phyloP scores from a whole-genome alignment of 2,797 vertebrate species.

The Melanotaenia boesemani region DNA sequence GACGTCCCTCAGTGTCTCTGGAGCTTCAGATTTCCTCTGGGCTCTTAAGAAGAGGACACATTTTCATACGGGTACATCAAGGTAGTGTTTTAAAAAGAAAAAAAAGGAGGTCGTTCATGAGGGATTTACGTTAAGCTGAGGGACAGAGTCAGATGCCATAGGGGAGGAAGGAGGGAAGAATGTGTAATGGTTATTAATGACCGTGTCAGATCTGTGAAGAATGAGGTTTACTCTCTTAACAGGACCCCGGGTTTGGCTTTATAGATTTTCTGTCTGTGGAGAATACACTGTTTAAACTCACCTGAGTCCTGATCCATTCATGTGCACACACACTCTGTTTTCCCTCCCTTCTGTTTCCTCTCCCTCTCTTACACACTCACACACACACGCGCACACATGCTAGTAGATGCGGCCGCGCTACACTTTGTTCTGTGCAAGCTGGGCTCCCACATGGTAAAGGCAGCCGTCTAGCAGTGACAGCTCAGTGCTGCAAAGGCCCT shows the following conservation, averaged over 20 bases:
- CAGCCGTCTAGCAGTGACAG: conserved; percentile 70
- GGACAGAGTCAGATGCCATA: conserved; percentile 65
- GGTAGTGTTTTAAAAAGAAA: conserved; percentile 39
- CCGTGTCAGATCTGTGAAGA: conserved; percentile 79
- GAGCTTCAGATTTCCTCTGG: conserved; percentile 72
- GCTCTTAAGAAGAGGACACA: conserved; percentile 59
- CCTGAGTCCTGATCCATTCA: conserved; percentile 62
- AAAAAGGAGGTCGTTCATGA: conserved; percentile 64
- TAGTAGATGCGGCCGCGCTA: conserved; percentile 65
- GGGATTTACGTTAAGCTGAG: conserved; percentile 74
- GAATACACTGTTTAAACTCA: conserved; percentile 69
- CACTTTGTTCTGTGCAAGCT: conserved; percentile 69
- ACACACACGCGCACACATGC: not conserved
- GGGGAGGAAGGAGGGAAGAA: conserved; percentile 54
- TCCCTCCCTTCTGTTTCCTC: conserved; percentile 37
- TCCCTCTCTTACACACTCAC: conserved; percentile 29
- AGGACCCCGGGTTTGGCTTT: conserved; percentile 74
- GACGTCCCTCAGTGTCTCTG: conserved; percentile 56
- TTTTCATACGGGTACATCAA: conserved; percentile 64
- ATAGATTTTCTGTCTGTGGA: conserved; percentile 78
- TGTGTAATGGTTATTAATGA: conserved; percentile 82
- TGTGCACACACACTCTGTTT: conserved; percentile 18
- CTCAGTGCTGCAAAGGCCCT: conserved; percentile 67
- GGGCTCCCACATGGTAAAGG: conserved; percentile 73
- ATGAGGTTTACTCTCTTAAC: conserved; percentile 81